Evolutionary conservation across 2,888 invertebrate species (phyloP).

Genomic region (Pantelozetes paolii): DNA sequence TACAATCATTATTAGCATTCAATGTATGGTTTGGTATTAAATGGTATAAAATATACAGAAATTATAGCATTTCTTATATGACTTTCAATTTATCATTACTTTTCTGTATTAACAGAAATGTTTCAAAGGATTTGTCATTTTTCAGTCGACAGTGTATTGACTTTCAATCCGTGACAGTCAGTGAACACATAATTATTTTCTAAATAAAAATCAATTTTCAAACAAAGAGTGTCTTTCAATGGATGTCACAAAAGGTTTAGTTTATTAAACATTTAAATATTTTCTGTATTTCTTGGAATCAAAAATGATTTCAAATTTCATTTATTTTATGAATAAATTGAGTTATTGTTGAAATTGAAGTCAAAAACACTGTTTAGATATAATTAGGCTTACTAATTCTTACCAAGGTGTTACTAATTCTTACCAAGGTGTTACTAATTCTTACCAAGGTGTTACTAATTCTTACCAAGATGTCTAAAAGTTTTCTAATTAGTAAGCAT

Average conservation of each 20-base stretch:
- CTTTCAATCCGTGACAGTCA: constrained; percentile 14
- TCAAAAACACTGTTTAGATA: no score
- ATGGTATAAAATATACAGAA: background rate
- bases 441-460: no score
- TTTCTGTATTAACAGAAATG: background rate
- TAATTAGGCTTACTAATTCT: no score
- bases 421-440: no score
- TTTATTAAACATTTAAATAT: background rate
- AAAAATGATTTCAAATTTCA: no score
- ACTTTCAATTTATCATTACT: background rate
- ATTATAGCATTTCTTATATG: background rate
- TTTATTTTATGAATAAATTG: no score
- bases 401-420: no score
- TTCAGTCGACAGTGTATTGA: background rate
- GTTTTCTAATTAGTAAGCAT: no score
- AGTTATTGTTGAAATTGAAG: no score
- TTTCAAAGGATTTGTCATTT: background rate
- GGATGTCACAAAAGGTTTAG: background rate
- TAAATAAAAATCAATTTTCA: background rate
- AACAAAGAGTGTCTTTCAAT: background rate
- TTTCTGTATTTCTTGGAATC: background rate
- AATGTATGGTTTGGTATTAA: background rate
- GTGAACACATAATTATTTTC: constrained; percentile 12
- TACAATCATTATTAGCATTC: no score
- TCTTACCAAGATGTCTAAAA: no score